A percentile compares a stretch with the other conserved stretches of the same genome.
Conservation (phyloP, 2,888 invertebrate genomes). For the Reticulitermes lucifugus region DNA sequence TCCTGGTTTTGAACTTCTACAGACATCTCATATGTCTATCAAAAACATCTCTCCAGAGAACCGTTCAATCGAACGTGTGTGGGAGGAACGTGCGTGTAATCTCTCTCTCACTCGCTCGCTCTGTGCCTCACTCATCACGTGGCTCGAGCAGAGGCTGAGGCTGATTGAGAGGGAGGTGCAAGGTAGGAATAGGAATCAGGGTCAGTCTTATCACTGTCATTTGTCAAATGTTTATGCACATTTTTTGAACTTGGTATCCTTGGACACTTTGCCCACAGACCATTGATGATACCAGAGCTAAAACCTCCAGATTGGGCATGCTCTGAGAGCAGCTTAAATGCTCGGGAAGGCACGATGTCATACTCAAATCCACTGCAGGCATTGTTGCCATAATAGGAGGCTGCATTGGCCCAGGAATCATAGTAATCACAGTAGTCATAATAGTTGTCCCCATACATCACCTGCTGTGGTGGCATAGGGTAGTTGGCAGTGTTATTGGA, state of each 20-base stretch:
- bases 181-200: neutral
- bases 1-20: slow-evolving; percentile 47
- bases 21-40: slow-evolving; percentile 50
- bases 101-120: slow-evolving; percentile 38
- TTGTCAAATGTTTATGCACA: slow-evolving; percentile 31
- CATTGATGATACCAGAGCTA: slow-evolving; percentile 62
- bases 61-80: slow-evolving; percentile 24
- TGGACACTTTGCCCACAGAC: slow-evolving; percentile 72
- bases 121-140: slow-evolving; percentile 44
- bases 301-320: slow-evolving; percentile 60
- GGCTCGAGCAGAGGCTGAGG: slow-evolving; percentile 43
- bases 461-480: slow-evolving; percentile 66
- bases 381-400: slow-evolving; percentile 55
- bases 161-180: slow-evolving; percentile 30
- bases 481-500: slow-evolving; percentile 63
- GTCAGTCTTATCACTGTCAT: slow-evolving; percentile 33
- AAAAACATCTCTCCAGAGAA: slow-evolving; percentile 45
- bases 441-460: slow-evolving; percentile 64
- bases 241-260: slow-evolving; percentile 72
- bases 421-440: slow-evolving; percentile 69
- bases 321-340: slow-evolving; percentile 69
- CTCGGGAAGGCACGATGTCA: slow-evolving; percentile 70
- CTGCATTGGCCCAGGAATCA: slow-evolving; percentile 66
- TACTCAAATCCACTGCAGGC: slow-evolving; percentile 58
- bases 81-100: slow-evolving; percentile 45